Percentiles rank a stretch among this genome's conserved stretches.
Conservation (phyloP, 2,797 vertebrate genomes). For the Diplodus puntazzo region DNA sequence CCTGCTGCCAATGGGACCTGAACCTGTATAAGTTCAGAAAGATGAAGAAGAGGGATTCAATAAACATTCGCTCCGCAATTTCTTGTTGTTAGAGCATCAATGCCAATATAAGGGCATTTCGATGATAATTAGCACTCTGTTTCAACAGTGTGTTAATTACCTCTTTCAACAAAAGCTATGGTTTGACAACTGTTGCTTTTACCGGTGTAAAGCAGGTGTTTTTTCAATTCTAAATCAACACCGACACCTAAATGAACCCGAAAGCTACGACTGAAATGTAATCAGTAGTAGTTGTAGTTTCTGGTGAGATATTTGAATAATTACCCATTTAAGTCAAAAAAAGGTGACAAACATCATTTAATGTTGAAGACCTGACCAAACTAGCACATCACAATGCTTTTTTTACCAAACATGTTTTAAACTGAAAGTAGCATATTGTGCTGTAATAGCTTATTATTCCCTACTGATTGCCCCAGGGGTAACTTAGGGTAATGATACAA, state of each 20-base stretch:
- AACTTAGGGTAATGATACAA: constrained; percentile 20
- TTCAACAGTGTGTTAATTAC: constrained; percentile 56
- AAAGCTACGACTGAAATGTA: background rate
- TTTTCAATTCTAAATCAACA: constrained; percentile 23
- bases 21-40: background rate
- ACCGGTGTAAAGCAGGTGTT: constrained; percentile 16
- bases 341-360: constrained; percentile 1
- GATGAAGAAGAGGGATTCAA: constrained; percentile 17
- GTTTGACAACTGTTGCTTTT: constrained; percentile 47
- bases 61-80: constrained; percentile 2
- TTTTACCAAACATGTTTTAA: constrained; percentile 7
- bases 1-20: too few species aligned
- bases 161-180: constrained; percentile 21
- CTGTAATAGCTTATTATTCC: constrained; percentile 22
- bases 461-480: background rate
- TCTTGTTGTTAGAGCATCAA: constrained; percentile 20
- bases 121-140: constrained; percentile 45
- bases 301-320: background rate
- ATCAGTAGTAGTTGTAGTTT: background rate
- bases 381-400: constrained; percentile 9
- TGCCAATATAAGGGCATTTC: constrained; percentile 2
- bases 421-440: background rate
- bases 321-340: background rate
- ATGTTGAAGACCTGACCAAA: constrained; percentile 2
- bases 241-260: background rate